These are phyloP conservation scores for Trichonephila clavipes DNA, from an alignment of 1,140 invertebrate genomes.

Conservation along the genomic window DNA sequence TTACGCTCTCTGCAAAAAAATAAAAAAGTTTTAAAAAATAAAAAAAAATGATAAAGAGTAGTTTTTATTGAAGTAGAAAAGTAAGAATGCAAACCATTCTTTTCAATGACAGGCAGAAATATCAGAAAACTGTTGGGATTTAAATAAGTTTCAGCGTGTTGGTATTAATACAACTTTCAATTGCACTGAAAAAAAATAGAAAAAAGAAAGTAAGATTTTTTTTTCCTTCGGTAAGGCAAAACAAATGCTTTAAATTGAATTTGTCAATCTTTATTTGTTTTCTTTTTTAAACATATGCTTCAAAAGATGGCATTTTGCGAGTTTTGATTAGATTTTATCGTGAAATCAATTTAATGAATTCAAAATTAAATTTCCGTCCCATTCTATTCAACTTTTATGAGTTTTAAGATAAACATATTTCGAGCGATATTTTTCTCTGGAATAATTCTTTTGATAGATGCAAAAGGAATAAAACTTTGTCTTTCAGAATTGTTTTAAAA, in stretches of 20 bases:
- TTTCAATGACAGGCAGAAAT: slow-evolving; percentile 48
- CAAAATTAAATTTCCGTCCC: slow-evolving; percentile 46
- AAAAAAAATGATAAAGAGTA: slow-evolving; percentile 29
- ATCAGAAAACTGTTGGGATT: slow-evolving; percentile 40
- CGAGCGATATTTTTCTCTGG: neutral
- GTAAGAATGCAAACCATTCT: slow-evolving; percentile 22
- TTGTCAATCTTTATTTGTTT: slow-evolving; percentile 73
- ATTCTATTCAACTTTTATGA: slow-evolving; percentile 21
- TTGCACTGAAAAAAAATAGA: neutral
- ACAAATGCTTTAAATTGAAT: slow-evolving; percentile 71
- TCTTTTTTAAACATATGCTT: slow-evolving; percentile 41
- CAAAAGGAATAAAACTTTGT: neutral
- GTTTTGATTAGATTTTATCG: slow-evolving; percentile 55
- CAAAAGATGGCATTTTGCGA: slow-evolving; percentile 50
- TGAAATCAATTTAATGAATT: slow-evolving; percentile 62
- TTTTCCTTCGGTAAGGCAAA: neutral
- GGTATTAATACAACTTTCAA: slow-evolving; percentile 50
- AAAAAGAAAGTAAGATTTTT: neutral
- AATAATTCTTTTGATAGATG: neutral
- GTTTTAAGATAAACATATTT: slow-evolving; percentile 32
- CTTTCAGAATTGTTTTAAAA: neutral
- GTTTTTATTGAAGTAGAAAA: slow-evolving; percentile 43
- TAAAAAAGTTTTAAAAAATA: neutral
- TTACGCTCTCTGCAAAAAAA: neutral
- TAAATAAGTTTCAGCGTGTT: slow-evolving; percentile 31